These are phyloP conservation scores for Paracentrotus lividus DNA, from an alignment of 53 echinoderm and acorn worm species.

Conservation along the genomic window DNA sequence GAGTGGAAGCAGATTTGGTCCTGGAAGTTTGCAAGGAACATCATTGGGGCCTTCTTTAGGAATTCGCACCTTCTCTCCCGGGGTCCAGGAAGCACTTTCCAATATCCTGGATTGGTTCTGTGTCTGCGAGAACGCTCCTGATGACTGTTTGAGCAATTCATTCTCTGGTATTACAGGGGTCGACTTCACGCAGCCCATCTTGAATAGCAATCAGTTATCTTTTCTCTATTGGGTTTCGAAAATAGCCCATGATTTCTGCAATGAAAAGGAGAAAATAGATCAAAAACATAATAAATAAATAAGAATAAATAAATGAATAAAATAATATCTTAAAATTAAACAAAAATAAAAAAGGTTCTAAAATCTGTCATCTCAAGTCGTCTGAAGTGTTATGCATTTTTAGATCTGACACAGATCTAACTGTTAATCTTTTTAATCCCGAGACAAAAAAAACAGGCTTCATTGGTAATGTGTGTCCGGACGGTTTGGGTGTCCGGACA, in stretches of 20 bases:
- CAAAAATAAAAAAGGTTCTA: no score
- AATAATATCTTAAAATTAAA: no score
- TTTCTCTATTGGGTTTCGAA: not conserved
- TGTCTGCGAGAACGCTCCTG: no score
- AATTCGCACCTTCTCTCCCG: not conserved
- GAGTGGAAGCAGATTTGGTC: not conserved
- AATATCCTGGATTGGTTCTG: not conserved
- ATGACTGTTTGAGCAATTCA: not conserved
- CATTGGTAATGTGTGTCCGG: no score
- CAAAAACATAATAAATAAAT: no score
- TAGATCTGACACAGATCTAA: no score
- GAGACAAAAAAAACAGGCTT: no score
- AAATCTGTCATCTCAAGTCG: no score
- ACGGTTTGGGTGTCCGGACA: no score
- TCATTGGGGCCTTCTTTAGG: not conserved
- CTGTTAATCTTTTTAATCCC: no score
- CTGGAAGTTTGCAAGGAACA: no score
- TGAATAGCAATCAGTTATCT: not conserved
- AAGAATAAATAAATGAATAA: no score
- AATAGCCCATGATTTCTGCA: not conserved
- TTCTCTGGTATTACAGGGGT: not conserved
- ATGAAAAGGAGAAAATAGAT: not conserved
- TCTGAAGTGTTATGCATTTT: not conserved
- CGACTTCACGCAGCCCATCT: constrained; percentile 43
- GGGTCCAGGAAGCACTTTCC: constrained; percentile 6